Conservation (phyloP, 2,113 vertebrate genomes). For the Cochlearius cochlearius region DNA sequence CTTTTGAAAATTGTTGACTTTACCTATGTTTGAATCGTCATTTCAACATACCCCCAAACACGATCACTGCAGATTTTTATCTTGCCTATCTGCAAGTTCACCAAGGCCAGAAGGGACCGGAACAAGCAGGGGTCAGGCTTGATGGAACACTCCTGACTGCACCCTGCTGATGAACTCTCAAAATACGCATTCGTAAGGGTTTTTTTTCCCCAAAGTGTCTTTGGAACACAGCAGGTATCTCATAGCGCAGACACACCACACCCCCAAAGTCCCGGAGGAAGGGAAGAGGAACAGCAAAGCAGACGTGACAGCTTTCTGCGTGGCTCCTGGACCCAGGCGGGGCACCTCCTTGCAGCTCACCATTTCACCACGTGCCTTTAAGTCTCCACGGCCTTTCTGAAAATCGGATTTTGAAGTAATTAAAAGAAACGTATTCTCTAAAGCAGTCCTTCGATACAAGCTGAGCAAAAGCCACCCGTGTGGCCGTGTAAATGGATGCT, state of each 20-base stretch:
- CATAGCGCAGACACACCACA: background rate
- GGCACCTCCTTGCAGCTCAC: background rate
- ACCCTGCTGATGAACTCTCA: background rate
- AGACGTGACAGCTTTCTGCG: fast-evolving
- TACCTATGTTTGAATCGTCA: background rate
- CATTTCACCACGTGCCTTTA: background rate
- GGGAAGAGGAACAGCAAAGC: background rate
- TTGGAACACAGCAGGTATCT: background rate
- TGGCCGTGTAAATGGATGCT: fast-evolving
- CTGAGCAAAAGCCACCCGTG: background rate
- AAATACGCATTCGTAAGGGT: background rate
- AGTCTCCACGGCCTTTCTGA: background rate
- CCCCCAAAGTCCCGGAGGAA: background rate
- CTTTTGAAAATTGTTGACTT: background rate
- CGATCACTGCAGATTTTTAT: background rate
- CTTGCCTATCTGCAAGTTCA: background rate
- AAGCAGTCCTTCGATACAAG: background rate
- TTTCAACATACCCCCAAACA: background rate
- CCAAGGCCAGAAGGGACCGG: background rate
- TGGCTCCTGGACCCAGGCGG: too few relatives aligned
- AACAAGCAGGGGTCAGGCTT: background rate
- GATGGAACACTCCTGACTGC: background rate
- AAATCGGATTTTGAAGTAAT: background rate
- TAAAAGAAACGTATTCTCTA: background rate
- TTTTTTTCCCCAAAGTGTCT: background rate